A percentile compares a stretch with the other conserved stretches of the same genome.
These are phyloP conservation scores for Premnoplex brunnescens DNA, from an alignment of 2,797 vertebrate species.

Conservation along the genomic window DNA sequence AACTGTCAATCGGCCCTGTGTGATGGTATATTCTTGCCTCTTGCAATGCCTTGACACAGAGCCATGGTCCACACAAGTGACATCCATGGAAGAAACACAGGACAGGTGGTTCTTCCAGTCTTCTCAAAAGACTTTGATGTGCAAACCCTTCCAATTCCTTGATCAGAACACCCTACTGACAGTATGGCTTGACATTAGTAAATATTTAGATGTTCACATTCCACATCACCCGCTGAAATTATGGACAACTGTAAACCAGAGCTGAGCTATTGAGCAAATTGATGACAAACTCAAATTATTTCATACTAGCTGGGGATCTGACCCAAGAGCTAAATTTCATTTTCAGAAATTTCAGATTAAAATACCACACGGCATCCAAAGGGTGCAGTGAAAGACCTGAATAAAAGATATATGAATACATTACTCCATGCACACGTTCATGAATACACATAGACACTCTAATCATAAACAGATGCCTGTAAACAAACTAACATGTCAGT, in stretches of 20 bases:
- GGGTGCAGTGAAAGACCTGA: background rate
- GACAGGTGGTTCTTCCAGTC: background rate
- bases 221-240: background rate
- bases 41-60: background rate
- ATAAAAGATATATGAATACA: background rate
- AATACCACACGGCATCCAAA: background rate
- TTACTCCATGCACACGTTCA: background rate
- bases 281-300: background rate
- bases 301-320: background rate
- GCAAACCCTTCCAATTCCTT: background rate
- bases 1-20: background rate
- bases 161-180: background rate
- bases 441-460: too few species aligned
- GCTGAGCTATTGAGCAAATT: background rate
- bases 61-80: background rate
- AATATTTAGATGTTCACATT: background rate
- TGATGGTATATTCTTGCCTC: background rate
- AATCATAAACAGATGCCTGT: background rate
- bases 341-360: background rate
- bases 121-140: background rate
- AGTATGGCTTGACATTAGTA: background rate
- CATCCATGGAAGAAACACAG: background rate
- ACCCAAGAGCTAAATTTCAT: background rate
- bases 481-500: background rate
- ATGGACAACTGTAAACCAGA: background rate